Percentiles rank a stretch among this genome's conserved stretches.
Evolutionary conservation across 2,888 invertebrate species (phyloP).

Genomic region (Ormyrus labotus): DNA sequence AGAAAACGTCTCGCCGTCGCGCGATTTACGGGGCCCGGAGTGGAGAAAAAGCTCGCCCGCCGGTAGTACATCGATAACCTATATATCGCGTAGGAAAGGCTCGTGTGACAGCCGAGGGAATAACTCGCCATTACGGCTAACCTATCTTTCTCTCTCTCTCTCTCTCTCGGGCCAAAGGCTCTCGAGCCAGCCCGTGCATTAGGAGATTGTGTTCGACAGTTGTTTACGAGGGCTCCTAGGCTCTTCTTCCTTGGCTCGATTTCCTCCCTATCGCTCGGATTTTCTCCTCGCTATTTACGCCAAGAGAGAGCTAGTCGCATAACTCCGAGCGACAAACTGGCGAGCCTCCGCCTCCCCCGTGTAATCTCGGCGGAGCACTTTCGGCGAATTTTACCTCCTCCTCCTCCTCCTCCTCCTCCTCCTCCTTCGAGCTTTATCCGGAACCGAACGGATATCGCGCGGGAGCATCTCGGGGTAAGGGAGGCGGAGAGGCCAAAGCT

Average conservation of each 20-base stretch:
- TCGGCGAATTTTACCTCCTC: slow-evolving; percentile 42
- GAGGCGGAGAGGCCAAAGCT: slow-evolving; percentile 19
- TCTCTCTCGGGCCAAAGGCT: slow-evolving; percentile 63
- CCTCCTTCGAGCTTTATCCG: slow-evolving; percentile 44
- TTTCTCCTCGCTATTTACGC: slow-evolving; percentile 66
- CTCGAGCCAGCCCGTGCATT: slow-evolving; percentile 69
- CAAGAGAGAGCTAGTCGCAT: slow-evolving; percentile 61
- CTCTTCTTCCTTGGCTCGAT: slow-evolving; percentile 58
- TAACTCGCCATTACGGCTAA: slow-evolving; percentile 70
- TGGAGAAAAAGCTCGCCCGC: slow-evolving; percentile 51
- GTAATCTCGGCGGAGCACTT: slow-evolving; percentile 65
- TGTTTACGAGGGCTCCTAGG: slow-evolving; percentile 69
- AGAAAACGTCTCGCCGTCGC: slow-evolving; percentile 43
- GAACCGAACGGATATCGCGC: slow-evolving; percentile 59
- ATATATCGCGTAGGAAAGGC: slow-evolving; percentile 46
- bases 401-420: slow-evolving; percentile 22
- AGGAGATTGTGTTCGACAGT: slow-evolving; percentile 75
- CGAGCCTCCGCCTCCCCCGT: slow-evolving; percentile 58
- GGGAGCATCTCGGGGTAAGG: slow-evolving; percentile 57
- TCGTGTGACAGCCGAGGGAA: slow-evolving; percentile 59
- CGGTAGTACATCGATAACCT: slow-evolving; percentile 47
- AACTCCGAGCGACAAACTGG: slow-evolving; percentile 69
- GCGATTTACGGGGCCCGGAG: slow-evolving; percentile 43
- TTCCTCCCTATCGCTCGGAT: slow-evolving; percentile 50
- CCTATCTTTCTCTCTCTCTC: slow-evolving; percentile 36